These are phyloP conservation scores for Netelia fuscicornis DNA, from an alignment of 2,888 invertebrate species.

Conservation along the genomic window DNA sequence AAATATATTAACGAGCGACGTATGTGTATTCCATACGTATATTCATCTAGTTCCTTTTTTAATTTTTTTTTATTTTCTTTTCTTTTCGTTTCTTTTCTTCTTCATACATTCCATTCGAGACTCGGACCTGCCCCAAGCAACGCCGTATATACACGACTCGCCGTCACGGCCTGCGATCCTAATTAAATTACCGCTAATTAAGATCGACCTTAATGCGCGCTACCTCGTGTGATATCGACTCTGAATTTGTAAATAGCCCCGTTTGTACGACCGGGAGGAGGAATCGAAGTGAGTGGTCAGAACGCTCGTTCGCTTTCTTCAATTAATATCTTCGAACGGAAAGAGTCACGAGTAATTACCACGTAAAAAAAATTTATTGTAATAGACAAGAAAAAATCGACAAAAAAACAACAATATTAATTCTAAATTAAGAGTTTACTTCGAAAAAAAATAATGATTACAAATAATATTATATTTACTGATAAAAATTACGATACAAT, in stretches of 20 bases:
- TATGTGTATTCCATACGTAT: slow-evolving; percentile 15
- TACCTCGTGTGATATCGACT: slow-evolving; percentile 77
- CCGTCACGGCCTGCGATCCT: slow-evolving; percentile 84
- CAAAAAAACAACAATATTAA: too few relatives aligned
- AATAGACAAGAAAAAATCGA: too few relatives aligned
- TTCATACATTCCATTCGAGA: slow-evolving; percentile 68
- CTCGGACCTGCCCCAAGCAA: slow-evolving; percentile 80
- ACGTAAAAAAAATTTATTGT: too few relatives aligned
- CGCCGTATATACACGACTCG: slow-evolving; percentile 70
- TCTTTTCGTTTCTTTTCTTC: slow-evolving; percentile 28
- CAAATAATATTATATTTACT: too few relatives aligned
- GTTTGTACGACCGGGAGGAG: slow-evolving; percentile 6
- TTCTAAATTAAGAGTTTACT: too few relatives aligned
- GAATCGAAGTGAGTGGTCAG: slow-evolving; percentile 13
- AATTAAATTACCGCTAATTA: slow-evolving; percentile 84
- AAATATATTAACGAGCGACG: not conserved
- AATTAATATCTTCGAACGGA: not conserved
- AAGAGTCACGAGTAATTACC: too few relatives aligned
- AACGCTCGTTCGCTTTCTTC: slow-evolving; percentile 22
- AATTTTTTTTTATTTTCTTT: slow-evolving; percentile 23
- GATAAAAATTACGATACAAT: too few relatives aligned
- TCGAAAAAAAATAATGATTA: too few relatives aligned
- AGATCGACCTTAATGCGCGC: slow-evolving; percentile 83
- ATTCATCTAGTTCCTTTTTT: slow-evolving; percentile 23
- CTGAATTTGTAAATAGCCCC: slow-evolving; percentile 52